Percentiles rank a stretch among this genome's conserved stretches.
phyloP scores from a whole-genome alignment of 2,888 invertebrate genomes.

The Sarcophaga carnaria region DNA sequence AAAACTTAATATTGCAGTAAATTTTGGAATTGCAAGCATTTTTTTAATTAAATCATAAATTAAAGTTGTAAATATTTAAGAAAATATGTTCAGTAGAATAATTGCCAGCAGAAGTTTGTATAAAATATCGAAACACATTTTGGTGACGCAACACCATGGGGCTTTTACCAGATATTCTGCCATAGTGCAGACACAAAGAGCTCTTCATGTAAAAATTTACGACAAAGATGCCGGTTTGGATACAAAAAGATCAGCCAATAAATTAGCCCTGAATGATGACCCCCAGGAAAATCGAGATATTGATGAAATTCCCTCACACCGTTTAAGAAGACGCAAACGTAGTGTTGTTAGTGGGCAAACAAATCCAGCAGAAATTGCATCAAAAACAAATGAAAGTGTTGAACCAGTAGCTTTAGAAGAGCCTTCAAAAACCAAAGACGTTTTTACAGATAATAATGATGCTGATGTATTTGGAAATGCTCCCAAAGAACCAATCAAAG shows the following conservation, averaged over 20 bases:
- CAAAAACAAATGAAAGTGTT: background rate
- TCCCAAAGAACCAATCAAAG: constrained; percentile 51
- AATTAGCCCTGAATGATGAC: background rate
- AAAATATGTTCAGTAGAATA: constrained; percentile 58
- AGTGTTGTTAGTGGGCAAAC: background rate
- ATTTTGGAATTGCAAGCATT: background rate
- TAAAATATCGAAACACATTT: constrained; percentile 47
- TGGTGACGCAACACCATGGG: constrained; percentile 55
- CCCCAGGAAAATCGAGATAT: background rate
- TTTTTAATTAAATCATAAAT: constrained; percentile 35
- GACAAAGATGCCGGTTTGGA: constrained; percentile 76
- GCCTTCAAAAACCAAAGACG: background rate
- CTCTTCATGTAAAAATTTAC: constrained; percentile 75
- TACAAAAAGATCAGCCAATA: constrained; percentile 72
- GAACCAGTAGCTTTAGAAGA: background rate
- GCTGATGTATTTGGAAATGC: constrained; percentile 77
- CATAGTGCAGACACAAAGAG: background rate
- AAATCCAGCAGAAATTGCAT: background rate
- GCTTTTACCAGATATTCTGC: background rate
- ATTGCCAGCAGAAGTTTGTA: constrained; percentile 21
- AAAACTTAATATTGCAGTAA: background rate
- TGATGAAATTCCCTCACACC: background rate
- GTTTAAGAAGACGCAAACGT: background rate
- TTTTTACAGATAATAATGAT: constrained; percentile 62
- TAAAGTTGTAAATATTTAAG: constrained; percentile 12